Conservation (phyloP, 2,797 vertebrate species). For the Myotis planiceps region DNA sequence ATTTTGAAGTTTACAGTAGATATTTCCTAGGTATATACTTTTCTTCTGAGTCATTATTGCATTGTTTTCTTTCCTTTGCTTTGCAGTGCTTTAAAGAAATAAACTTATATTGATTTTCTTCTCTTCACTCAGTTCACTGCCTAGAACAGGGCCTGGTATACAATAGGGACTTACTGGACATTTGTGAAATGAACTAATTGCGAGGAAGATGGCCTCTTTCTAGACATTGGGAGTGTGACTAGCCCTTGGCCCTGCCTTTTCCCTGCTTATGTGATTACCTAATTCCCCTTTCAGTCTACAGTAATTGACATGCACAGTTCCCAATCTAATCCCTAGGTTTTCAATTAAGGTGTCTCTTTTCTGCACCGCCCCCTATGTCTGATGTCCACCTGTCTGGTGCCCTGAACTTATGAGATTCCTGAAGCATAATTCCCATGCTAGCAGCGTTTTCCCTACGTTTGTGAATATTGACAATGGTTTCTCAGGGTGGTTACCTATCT, state of each 20-base stretch:
- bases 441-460: neutral
- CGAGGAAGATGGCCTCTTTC: neutral
- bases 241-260: neutral
- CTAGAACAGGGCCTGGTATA: neutral
- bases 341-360: neutral
- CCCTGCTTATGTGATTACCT: neutral
- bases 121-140: neutral
- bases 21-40: neutral
- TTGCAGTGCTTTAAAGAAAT: neutral
- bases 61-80: neutral
- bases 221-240: neutral
- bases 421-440: neutral
- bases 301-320: neutral
- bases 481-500: neutral
- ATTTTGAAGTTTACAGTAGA: neutral
- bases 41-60: neutral
- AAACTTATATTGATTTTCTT: neutral
- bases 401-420: neutral
- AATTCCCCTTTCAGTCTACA: neutral
- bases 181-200: neutral
- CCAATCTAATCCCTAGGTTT: neutral
- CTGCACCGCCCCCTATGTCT: neutral
- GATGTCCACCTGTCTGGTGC: neutral
- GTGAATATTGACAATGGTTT: neutral
- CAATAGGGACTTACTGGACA: neutral